phyloP scores from a whole-genome alignment of 2,113 vertebrate species.

The Planiliza haematocheilus region DNA sequence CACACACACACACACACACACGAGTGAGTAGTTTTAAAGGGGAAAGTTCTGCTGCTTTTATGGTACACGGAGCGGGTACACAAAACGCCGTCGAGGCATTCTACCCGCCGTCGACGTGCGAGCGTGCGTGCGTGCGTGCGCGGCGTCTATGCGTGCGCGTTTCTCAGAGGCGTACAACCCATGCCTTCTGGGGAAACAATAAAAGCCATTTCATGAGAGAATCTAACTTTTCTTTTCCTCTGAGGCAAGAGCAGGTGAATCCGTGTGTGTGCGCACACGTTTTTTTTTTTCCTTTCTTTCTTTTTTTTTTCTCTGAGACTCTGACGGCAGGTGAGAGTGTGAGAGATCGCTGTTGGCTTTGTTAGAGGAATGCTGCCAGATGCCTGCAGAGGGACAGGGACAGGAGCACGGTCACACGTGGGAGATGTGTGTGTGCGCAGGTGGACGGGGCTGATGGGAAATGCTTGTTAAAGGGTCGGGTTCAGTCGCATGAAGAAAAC shows the following conservation, averaged over 20 bases:
- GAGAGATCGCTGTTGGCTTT: slow-evolving; percentile 58
- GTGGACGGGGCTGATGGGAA: slow-evolving; percentile 24
- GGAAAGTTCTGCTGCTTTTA: slow-evolving; percentile 76
- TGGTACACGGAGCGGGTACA: slow-evolving; percentile 71
- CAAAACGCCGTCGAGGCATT: slow-evolving; percentile 77
- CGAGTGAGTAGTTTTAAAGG: slow-evolving; percentile 68
- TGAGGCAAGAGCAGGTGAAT: slow-evolving; percentile 63
- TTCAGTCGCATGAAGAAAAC: background rate
- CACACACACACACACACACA: slow-evolving; percentile 57
- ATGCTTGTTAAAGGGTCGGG: slow-evolving; percentile 20
- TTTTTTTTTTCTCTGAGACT: slow-evolving; percentile 23
- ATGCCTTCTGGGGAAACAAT: slow-evolving; percentile 80
- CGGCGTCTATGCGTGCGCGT: too few species aligned
- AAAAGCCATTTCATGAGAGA: slow-evolving; percentile 78
- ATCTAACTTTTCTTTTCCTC: slow-evolving; percentile 73
- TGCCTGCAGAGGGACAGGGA: slow-evolving; percentile 44
- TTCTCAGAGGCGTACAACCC: slow-evolving; percentile 66
- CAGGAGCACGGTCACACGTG: slow-evolving; percentile 27
- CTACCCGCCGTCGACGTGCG: slow-evolving; percentile 39
- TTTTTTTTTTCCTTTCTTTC: slow-evolving; percentile 13
- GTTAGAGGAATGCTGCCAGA: slow-evolving; percentile 65
- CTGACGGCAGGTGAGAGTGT: slow-evolving; percentile 63
- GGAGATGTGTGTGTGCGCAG: slow-evolving; percentile 51
- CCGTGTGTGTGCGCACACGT: slow-evolving; percentile 25
- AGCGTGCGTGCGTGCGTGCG: slow-evolving; percentile 10